These are phyloP conservation scores for Camelus dromedarius DNA, from an alignment of 2,113 vertebrate genomes.

Conservation along the genomic window DNA sequence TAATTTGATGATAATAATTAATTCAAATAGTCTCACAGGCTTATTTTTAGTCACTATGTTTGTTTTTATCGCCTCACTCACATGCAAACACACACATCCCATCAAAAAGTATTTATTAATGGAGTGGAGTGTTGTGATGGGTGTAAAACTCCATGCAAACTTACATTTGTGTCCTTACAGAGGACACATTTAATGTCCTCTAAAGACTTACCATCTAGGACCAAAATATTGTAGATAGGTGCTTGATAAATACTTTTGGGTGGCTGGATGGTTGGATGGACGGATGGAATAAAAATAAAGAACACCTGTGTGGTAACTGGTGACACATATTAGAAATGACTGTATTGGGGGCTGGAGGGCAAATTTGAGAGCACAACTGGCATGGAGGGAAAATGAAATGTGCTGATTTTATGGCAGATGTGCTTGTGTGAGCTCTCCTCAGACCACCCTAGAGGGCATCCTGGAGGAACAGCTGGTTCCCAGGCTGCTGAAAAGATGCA, in stretches of 20 bases:
- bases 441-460: neutral
- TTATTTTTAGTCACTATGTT: conserved; percentile 5
- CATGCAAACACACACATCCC: fast-evolving
- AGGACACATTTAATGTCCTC: neutral
- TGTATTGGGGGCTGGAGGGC: neutral
- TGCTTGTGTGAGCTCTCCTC: neutral
- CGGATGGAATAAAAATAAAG: neutral
- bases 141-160: neutral
- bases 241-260: neutral
- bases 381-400: neutral
- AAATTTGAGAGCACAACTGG: neutral
- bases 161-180: neutral
- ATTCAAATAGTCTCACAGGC: neutral
- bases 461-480: neutral
- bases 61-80: neutral
- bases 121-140: neutral
- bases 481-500: neutral
- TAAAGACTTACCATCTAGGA: neutral
- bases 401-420: neutral
- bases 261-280: neutral
- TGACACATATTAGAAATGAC: neutral
- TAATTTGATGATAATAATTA: neutral
- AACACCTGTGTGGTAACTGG: neutral
- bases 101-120: neutral
- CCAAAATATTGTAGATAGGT: neutral